Conservation (phyloP, 2,113 vertebrate species). For the Abramis brama region DNA sequence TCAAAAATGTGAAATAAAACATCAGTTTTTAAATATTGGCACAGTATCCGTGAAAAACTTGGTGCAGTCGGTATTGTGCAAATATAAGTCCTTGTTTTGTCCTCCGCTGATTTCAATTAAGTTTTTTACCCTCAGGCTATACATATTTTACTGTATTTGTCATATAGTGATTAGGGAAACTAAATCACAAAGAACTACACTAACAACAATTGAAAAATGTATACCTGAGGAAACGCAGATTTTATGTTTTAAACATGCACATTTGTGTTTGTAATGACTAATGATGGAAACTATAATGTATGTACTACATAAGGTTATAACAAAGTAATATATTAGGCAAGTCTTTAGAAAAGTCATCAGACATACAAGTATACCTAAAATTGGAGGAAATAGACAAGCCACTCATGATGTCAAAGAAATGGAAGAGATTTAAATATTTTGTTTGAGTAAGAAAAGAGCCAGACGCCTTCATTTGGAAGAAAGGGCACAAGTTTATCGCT, state of each 20-base stretch:
- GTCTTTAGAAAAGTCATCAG: not conserved
- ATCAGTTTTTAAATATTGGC: no score
- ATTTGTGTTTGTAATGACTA: not conserved
- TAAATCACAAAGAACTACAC: no score
- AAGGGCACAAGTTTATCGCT: slow-evolving; percentile 23
- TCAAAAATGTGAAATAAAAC: no score
- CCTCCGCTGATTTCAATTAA: not conserved
- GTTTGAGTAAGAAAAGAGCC: not conserved
- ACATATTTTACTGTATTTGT: not conserved
- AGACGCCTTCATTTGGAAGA: not conserved
- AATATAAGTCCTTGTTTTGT: not conserved
- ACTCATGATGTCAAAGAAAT: no score
- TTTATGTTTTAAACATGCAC: not conserved
- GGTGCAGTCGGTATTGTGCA: no score
- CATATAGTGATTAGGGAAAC: no score
- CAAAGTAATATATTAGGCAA: not conserved
- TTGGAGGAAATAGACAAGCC: not conserved
- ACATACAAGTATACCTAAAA: not conserved
- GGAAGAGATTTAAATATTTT: not conserved
- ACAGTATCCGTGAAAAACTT: no score
- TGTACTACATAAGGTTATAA: not conserved
- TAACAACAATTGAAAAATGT: no score
- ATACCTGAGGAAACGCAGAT: not conserved
- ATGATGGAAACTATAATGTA: not conserved
- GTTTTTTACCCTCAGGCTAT: not conserved